phyloP scores from a whole-genome alignment of 2,797 vertebrate species.

The Pseudocheirus occidentalis region DNA sequence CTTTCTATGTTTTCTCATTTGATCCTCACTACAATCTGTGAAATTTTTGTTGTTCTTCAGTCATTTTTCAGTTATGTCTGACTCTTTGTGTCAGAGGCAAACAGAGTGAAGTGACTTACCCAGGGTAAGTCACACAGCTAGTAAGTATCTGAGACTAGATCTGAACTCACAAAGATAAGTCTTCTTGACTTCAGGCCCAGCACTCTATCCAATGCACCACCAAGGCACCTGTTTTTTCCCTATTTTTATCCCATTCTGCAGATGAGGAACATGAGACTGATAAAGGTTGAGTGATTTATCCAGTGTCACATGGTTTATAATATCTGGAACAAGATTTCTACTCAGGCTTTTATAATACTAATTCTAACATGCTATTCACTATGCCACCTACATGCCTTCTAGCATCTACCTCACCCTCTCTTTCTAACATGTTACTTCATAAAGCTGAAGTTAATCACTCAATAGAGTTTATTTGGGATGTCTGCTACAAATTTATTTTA shows the following conservation, averaged over 20 bases:
- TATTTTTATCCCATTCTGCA: neutral
- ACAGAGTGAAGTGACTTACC: neutral
- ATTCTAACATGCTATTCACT: neutral
- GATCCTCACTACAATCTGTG: neutral
- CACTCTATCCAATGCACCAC: neutral
- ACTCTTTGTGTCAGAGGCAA: neutral
- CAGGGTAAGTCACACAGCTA: neutral
- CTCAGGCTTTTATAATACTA: neutral
- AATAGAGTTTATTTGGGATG: neutral
- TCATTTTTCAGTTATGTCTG: neutral
- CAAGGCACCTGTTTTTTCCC: neutral
- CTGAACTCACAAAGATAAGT: neutral
- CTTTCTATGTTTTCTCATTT: neutral
- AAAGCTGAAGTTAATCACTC: neutral
- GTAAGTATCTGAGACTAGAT: neutral
- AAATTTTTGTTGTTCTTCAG: neutral
- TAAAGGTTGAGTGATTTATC: neutral
- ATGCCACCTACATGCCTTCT: neutral
- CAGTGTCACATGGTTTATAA: neutral
- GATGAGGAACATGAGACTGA: neutral
- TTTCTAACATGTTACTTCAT: neutral
- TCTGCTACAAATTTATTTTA: neutral
- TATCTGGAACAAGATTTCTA: neutral
- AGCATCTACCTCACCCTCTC: neutral
- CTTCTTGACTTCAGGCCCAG: neutral